phyloP scores from a whole-genome alignment of 2,113 vertebrate genomes.

The Danio rerio region GRCz12tu NC_133177.1:40324001-40324500 shows the following conservation, averaged over 20 bases:
- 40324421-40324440: conserved; percentile 85
- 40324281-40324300: conserved; percentile 5
- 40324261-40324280: conserved; percentile 32
- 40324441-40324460: conserved; percentile 91
- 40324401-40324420: conserved; percentile 86
- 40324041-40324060: conserved; percentile 57
- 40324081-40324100: conserved; percentile 71
- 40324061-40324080: conserved; percentile 68
- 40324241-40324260: conserved; percentile 33
- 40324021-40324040: background rate
- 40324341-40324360: conserved; percentile 86
- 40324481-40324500: conserved; percentile 98
- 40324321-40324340: conserved; percentile 16
- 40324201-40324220: conserved; percentile 35
- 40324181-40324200: conserved; percentile 63
- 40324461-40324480: conserved; percentile 98
- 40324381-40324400: conserved; percentile 96
- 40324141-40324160: conserved; percentile 7
- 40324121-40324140: conserved; percentile 49
- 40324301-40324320: conserved; percentile 31
- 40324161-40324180: conserved; percentile 59
- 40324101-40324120: conserved; percentile 63
- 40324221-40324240: conserved; percentile 21
- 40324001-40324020: background rate
- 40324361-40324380: conserved; percentile 82